Conservation (phyloP, 2,113 vertebrate genomes). For the Oncorhynchus clarkii region DNA sequence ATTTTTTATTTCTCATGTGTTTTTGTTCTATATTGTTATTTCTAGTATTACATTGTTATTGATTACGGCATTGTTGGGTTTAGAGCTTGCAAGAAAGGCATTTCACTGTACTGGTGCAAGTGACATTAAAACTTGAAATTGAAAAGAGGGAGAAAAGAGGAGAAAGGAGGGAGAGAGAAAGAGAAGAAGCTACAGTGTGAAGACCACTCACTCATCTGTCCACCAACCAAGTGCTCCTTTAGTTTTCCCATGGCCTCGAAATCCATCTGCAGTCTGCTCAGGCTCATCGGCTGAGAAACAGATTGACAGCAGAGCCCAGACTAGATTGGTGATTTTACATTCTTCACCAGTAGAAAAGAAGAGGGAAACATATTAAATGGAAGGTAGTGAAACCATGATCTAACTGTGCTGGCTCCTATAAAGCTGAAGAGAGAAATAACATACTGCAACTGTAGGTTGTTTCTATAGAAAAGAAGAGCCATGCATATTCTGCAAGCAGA, state of each 20-base stretch:
- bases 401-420: not conserved
- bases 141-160: not conserved
- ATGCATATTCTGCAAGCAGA: not conserved
- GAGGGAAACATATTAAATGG: not conserved
- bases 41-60: no score
- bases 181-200: no score
- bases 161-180: no score
- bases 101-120: no score
- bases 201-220: no score
- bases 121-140: no score
- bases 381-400: not conserved
- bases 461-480: not conserved
- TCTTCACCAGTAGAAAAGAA: not conserved
- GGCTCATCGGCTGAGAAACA: not conserved
- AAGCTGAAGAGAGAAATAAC: not conserved
- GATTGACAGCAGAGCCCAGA: not conserved
- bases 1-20: no score
- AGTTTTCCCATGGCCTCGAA: not conserved
- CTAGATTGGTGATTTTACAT: not conserved
- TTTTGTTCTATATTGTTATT: no score
- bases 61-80: no score
- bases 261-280: not conserved
- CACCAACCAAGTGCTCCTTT: not conserved
- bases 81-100: no score
- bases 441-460: not conserved